Base-by-base conservation (phyloP, 2,797 vertebrate species). In the Lepidocolaptes lacrymiger region DNA sequence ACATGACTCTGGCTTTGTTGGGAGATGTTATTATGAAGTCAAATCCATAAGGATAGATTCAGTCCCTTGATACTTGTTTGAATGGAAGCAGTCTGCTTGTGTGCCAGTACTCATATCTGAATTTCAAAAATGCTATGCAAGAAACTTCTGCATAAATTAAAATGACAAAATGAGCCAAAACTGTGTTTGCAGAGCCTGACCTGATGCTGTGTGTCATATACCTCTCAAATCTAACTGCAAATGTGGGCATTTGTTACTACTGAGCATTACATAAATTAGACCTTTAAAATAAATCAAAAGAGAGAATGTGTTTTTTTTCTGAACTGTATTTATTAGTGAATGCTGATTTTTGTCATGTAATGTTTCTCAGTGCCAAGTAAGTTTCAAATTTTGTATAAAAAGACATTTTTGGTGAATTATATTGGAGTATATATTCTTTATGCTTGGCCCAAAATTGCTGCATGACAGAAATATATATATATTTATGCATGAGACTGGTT, bases 41-140 rank as follows among this genome's bases (percentile, higher is more conserved):
- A 91, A 46, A 91, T 96, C 97, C 85, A 76, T 87, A 55, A 94
- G 49, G 72, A 76, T 75, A 88, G 72, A 87, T 66, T 66, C 56
- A 82, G 74, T 95, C 73, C 85, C 90, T 90, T 92, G 93, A 92
- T 92, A 68, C 83, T 97, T 94, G 62, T 96, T 73, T 75, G 56
- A 85, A 72, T 61, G 17, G 48, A 68, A 79, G 49, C 67, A 49
- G 34, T 37, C 55, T 78, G n/a, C 3, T 4, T 56, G 28, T 85
- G 43, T 87, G 63, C 36, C 59, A 55, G 52, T 43, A 43, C 46
- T 89, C 24, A 2, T 64, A 85, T 22, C 41, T 71, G 72, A 89
- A 80, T 85, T 91, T 77, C 61, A 58, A 39, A 83, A 85, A 83
- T 82, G 59, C 48, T 64, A 43, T 41, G 39, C 74, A 59, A 79